Percentiles rank a stretch among this genome's conserved stretches.
phyloP scores from a whole-genome alignment of 2,888 invertebrate genomes.

The Amphipyra berbera region DNA sequence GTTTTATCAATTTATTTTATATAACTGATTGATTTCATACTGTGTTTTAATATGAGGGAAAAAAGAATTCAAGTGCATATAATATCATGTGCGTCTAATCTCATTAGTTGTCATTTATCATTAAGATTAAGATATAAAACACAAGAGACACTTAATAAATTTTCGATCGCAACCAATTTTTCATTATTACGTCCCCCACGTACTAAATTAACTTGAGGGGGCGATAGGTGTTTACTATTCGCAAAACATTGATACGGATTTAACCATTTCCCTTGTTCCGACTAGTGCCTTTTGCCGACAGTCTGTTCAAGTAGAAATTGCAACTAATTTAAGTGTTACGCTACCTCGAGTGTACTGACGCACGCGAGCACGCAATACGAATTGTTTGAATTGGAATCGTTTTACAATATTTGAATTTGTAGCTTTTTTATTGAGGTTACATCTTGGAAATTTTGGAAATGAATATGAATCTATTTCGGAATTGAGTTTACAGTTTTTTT shows the following conservation, averaged over 20 bases:
- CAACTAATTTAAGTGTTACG: constrained; percentile 88
- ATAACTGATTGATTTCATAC: too few species aligned
- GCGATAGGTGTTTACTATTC: constrained; percentile 59
- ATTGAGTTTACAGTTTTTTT: too few species aligned
- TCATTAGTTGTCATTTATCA: neutral
- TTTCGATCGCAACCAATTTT: constrained; percentile 36
- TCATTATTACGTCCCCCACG: constrained; percentile 36
- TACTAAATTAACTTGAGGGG: constrained; percentile 56
- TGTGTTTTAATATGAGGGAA: too few species aligned
- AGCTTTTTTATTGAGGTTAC: constrained; percentile 4
- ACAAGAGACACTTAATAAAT: constrained; percentile 34
- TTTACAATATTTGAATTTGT: constrained; percentile 46
- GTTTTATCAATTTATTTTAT: neutral
- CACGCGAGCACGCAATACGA: constrained; percentile 86
- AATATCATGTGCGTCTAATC: too few species aligned
- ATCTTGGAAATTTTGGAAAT: neutral
- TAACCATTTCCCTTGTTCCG: constrained; percentile 82
- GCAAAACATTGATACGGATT: constrained; percentile 77
- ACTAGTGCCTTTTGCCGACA: constrained; percentile 79
- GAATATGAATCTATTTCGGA: too few species aligned
- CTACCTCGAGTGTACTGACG: constrained; percentile 79
- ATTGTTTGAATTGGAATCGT: constrained; percentile 57
- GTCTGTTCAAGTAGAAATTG: constrained; percentile 86
- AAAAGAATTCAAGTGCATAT: too few species aligned
- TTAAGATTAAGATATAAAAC: constrained; percentile 8